A percentile compares a stretch with the other conserved stretches of the same genome.
These are phyloP conservation scores for Ennomos quercinarius DNA, from an alignment of 2,888 invertebrate species.

Conservation along the genomic window DNA sequence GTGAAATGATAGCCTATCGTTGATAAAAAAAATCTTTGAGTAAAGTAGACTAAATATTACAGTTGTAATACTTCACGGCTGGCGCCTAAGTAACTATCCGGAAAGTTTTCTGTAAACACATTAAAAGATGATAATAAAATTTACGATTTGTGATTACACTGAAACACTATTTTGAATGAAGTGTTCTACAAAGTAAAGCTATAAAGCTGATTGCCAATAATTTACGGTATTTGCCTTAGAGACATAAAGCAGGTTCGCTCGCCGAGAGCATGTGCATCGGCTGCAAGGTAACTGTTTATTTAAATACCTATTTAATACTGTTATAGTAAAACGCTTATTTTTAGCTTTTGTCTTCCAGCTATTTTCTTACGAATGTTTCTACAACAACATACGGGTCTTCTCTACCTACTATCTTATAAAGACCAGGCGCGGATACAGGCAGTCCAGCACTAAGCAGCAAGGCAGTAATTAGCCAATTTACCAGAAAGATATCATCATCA, in stretches of 20 bases:
- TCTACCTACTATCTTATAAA: too few relatives aligned
- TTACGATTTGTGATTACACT: conserved; percentile 42
- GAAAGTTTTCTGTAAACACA: conserved; percentile 33
- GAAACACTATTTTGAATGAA: conserved; percentile 37
- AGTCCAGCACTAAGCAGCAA: too few relatives aligned
- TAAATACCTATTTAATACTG: too few relatives aligned
- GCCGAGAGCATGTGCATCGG: background rate
- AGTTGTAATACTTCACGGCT: conserved; percentile 10
- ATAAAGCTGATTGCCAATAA: conserved; percentile 53
- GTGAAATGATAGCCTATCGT: too few relatives aligned
- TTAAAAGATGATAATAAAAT: conserved; percentile 32
- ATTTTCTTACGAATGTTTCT: too few relatives aligned
- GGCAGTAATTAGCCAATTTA: too few relatives aligned
- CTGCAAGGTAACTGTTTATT: background rate
- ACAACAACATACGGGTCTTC: too few relatives aligned
- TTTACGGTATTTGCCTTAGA: conserved; percentile 33
- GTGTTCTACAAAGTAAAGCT: conserved; percentile 44
- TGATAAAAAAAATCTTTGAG: too few relatives aligned
- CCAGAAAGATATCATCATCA: too few relatives aligned
- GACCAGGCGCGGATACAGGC: too few relatives aligned
- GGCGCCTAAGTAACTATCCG: conserved; percentile 17
- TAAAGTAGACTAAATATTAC: background rate
- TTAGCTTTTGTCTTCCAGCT: too few relatives aligned
- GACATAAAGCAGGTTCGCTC: conserved; percentile 16
- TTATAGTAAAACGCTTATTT: too few relatives aligned